Base-by-base conservation (phyloP, 2,888 invertebrate genomes). In the Erebia ligea region DNA sequence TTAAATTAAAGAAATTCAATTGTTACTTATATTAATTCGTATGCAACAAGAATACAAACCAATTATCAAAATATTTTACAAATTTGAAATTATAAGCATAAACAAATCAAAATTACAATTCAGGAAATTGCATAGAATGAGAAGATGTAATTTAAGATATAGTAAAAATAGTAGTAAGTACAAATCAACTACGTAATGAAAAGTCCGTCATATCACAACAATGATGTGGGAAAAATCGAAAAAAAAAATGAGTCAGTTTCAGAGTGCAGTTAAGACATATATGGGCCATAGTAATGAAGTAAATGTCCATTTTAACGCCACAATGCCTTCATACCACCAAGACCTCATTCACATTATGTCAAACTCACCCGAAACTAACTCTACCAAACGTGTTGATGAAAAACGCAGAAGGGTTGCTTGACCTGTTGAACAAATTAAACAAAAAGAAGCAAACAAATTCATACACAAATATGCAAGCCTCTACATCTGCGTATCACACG, bases 281-380 rank as follows among this genome's bases (percentile, higher is more conserved):
- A 87, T 87, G 90, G 86, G 79, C 82, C 83, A 85, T 79, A 82
- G 84, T 87, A 80, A 87, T 88, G 88, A 86, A 82, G 81, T 86
- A 86, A 76, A 80, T 86, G 86, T 84, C 88, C 86, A 84, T 86
- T 82, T 80, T 79, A 91, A 92, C 91, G 87, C 84, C 92, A 93
- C 92, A 91, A 91, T 92, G 91, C 92, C 90, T 83, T 87, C 85
- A 91, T 90, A 90, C 89, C 91, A 91, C 89, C 91, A 91, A 85
- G 88, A 89, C 86, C 82, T 88, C 90, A 91, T 89, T 92, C 91
- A 85, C 85, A 87, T 90, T 90, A 91, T 90, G 88, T 86, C 89
- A 90, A 90, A 96, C 96, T 95, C 95, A 96, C 96, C 96, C 96
- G 91, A 95, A 95, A 91, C 95, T 94, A 92, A 95, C 94, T 93